A percentile compares a stretch with the other conserved stretches of the same genome.
Conservation (phyloP, 2,797 vertebrate species). For the Sandelia bainsii region DNA sequence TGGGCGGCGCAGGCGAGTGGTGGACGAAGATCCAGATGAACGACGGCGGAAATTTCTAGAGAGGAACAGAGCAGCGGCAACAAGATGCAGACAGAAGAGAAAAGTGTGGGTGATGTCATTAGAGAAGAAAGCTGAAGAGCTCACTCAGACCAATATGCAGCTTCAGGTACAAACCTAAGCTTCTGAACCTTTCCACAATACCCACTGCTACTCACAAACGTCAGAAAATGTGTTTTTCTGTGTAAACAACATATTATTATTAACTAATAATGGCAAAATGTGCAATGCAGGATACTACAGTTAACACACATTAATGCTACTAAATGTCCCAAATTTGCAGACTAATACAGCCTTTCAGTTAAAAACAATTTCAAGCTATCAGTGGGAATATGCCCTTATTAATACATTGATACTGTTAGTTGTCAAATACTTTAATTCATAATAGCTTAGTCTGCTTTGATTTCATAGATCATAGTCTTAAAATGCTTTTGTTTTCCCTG, state of each 20-base stretch:
- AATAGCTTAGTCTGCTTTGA: background rate
- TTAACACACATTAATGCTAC: constrained; percentile 7
- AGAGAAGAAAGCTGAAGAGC: constrained; percentile 99
- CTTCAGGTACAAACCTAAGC: constrained; percentile 90
- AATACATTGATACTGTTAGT: background rate
- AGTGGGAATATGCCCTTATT: too few species aligned
- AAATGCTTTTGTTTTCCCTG: constrained; percentile 14
- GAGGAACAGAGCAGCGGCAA: constrained; percentile 96
- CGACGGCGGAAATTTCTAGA: constrained; percentile 98
- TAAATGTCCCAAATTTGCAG: background rate
- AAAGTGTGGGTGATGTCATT: constrained; percentile 99
- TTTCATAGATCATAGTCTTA: background rate
- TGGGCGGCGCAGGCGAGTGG: constrained; percentile 93
- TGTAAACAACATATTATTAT: background rate
- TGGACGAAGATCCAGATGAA: constrained; percentile 98
- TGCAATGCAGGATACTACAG: background rate
- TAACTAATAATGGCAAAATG: too few species aligned
- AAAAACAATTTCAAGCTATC: too few species aligned
- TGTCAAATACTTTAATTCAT: background rate
- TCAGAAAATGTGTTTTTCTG: background rate
- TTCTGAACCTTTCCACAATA: background rate
- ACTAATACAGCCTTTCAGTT: too few species aligned
- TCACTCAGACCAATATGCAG: constrained; percentile 99
- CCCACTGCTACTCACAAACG: background rate
- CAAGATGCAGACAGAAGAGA: constrained; percentile 98